Percentiles rank a stretch among this genome's conserved stretches.
These are phyloP conservation scores for Helarctos malayanus DNA, from an alignment of 2,797 vertebrate genomes.

Conservation along the genomic window DNA sequence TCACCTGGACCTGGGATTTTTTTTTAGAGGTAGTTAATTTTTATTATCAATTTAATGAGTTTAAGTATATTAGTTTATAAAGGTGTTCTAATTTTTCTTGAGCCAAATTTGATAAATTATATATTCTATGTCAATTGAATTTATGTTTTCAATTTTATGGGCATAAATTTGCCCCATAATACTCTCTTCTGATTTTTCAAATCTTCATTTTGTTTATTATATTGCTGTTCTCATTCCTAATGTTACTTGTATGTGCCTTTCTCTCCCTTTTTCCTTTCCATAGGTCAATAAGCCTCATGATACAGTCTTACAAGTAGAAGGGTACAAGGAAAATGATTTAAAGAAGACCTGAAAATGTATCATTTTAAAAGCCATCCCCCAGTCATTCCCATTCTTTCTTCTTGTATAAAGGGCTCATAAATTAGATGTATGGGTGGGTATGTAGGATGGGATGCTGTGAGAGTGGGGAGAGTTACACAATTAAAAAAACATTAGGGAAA, in stretches of 20 bases:
- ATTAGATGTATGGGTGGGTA: background rate
- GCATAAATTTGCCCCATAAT: background rate
- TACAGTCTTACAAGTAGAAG: background rate
- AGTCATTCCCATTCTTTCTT: background rate
- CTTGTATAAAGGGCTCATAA: background rate
- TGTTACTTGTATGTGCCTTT: constrained; percentile 3
- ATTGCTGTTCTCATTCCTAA: background rate
- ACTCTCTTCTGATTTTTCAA: constrained; percentile 13
- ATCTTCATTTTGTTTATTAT: constrained; percentile 30
- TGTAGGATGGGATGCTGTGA: background rate
- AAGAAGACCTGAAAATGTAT: constrained; percentile 4
- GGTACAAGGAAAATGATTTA: constrained; percentile 50
- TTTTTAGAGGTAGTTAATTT: background rate
- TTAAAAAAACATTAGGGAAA: background rate
- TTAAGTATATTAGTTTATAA: constrained; percentile 32
- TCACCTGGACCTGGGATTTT: background rate
- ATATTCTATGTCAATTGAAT: constrained; percentile 19
- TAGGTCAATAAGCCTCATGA: constrained; percentile 41
- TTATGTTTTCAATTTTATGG: constrained; percentile 35
- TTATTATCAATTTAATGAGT: constrained; percentile 16
- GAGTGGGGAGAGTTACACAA: background rate
- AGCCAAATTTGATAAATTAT: constrained; percentile 27
- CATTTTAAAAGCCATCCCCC: background rate
- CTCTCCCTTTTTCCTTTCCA: background rate
- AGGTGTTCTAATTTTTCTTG: constrained; percentile 29